phyloP scores from a whole-genome alignment of 2,113 vertebrate species.

The Forbesichthys papilliferus region DNA sequence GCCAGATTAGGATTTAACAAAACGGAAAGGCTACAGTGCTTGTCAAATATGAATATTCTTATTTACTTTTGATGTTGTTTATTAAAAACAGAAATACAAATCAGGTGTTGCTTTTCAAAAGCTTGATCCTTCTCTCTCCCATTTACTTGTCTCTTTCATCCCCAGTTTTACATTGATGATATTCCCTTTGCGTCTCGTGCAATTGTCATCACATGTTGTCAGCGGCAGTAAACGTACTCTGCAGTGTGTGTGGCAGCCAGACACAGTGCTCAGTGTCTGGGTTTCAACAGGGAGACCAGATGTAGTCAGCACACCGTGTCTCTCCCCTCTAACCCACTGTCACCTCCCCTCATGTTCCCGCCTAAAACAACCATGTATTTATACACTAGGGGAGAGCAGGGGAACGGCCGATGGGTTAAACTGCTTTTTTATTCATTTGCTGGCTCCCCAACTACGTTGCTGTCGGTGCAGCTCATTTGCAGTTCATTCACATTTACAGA shows the following conservation, averaged over 20 bases:
- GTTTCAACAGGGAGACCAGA: constrained; percentile 61
- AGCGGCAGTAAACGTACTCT: constrained; percentile 64
- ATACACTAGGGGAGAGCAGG: constrained; percentile 13
- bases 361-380: constrained; percentile 34
- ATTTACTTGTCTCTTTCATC: constrained; percentile 12
- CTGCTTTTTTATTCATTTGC: constrained; percentile 30
- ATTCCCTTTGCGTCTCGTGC: constrained; percentile 52
- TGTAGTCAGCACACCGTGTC: constrained; percentile 60
- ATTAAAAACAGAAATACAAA: constrained; percentile 40
- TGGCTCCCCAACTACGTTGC: background rate
- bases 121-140: constrained; percentile 10
- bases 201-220: constrained; percentile 77
- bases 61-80: background rate
- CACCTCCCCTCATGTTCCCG: constrained; percentile 53
- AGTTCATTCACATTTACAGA: constrained; percentile 1
- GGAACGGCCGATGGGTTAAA: background rate
- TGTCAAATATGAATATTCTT: constrained; percentile 11
- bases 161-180: constrained; percentile 59
- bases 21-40: no score
- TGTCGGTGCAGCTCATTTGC: background rate
- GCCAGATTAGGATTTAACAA: no score
- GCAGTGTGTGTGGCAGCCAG: constrained; percentile 43
- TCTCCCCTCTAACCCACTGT: constrained; percentile 54
- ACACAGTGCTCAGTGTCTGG: constrained; percentile 45
- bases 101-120: background rate